Base-by-base conservation (phyloP, 2,888 invertebrate genomes). In the Clostera curtula region DNA sequence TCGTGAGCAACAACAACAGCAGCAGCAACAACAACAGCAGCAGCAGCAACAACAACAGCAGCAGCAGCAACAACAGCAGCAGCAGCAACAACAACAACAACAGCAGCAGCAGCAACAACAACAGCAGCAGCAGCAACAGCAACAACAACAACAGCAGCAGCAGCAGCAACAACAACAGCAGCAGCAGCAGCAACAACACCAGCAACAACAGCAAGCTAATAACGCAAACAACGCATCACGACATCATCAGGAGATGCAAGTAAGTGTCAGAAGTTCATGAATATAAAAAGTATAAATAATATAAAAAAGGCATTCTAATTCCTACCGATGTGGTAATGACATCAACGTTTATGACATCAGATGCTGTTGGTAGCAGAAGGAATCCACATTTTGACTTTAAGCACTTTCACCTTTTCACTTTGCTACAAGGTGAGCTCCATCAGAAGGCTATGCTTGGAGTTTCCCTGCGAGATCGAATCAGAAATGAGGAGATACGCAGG, bases 211-310 rank as follows among this genome's bases (percentile, higher is more conserved):
- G 33, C 61, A 69, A 39, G 68, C 70, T 40, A 56, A 61, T 36
- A 71, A 65, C 38, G 54, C 68, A 9, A 80, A 72, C 58, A 71
- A 69, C 41, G 49, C 63, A 21, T 41, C 70, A 42, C 57, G 82
- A 36, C 83, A 82, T 38, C 83, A 82, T 50, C 83, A 83, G 49
- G 87, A 87, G 68, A 84, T 87, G 71, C 88, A 87, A 63, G 85
- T 86, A 50, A 71, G 75, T 58, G 61, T 63, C 32, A 64, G 12
- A 16, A 4, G 4, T 15, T 1, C 14, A 3, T 12, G 5, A 5
- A 6, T 10, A n/a, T n/a, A n/a, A n/a, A n/a, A n/a, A n/a, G n/a
- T n/a, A n/a, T n/a, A n/a, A n/a, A n/a, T n/a, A n/a, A n/a, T n/a
- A n/a, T n/a, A n/a, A n/a, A n/a, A n/a, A n/a, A n/a, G n/a, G n/a